phyloP scores from a whole-genome alignment of 2,888 invertebrate genomes.

The Chromoteleia sp. region DNA sequence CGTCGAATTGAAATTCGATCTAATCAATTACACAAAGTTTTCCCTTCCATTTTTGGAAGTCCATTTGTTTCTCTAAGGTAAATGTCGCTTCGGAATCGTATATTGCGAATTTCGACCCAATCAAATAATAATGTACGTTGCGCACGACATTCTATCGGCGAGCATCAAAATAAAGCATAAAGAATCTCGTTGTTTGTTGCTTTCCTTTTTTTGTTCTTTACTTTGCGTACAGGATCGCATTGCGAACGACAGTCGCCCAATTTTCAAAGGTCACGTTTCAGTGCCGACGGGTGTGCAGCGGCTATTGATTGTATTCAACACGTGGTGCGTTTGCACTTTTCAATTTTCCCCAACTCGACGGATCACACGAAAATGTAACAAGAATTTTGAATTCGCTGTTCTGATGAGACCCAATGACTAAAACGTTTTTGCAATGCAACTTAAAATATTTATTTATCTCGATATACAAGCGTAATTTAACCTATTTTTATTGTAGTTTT shows the following conservation, averaged over 20 bases:
- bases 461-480: neutral
- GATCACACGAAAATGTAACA: constrained; percentile 50
- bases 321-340: constrained; percentile 70
- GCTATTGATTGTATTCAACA: constrained; percentile 71
- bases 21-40: constrained; percentile 30
- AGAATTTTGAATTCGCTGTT: constrained; percentile 55
- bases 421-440: constrained; percentile 16
- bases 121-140: constrained; percentile 50
- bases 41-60: constrained; percentile 10
- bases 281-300: constrained; percentile 64
- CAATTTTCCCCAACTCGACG: constrained; percentile 56
- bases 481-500: neutral
- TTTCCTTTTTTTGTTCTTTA: constrained; percentile 27
- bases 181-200: constrained; percentile 52
- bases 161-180: constrained; percentile 54
- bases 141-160: constrained; percentile 46
- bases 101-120: constrained; percentile 36
- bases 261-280: constrained; percentile 70
- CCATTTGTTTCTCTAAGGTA: constrained; percentile 34
- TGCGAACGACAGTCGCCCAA: constrained; percentile 66
- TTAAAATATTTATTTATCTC: constrained; percentile 8
- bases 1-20: constrained; percentile 20
- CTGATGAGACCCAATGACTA: constrained; percentile 1
- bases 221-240: constrained; percentile 54
- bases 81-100: constrained; percentile 19